Base-by-base conservation (phyloP, 1,140 invertebrate species). In the Drosophila miranda region DNA sequence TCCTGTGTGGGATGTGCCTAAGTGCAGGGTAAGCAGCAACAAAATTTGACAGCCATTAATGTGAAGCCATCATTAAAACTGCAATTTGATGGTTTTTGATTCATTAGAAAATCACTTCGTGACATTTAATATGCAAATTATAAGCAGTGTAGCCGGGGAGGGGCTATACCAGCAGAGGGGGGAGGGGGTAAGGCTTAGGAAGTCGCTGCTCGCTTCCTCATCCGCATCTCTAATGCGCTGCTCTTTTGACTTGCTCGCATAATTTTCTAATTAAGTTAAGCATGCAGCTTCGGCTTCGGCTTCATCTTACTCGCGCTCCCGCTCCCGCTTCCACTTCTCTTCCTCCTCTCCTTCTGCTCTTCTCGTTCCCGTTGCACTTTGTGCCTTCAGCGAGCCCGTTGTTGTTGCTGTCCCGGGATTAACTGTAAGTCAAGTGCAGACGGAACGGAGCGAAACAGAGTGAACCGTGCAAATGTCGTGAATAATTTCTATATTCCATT, bases 201-300 rank as follows among this genome's bases (percentile, higher is more conserved):
- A 9, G 30, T 30, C 8, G 59, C 58, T 46, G 53, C 53, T 52
- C 48, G 69, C 9, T 34, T 34, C 30, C 30, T 3, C 30, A 34
- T 73, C 62, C 48, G 75, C 75, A 72, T 84, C 61, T 78, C 80
- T 84, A 79, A 84, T 75, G 76, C 80, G 28, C 28, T 50, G 66
- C 66, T 84, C 82, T 83, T 83, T 83, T 61, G 82, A 83, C 71
- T 83, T 79, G 80, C 79, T 80, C 79, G 80, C 79, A 83, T 83
- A 83, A 83, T 83, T 83, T 83, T 83, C 80, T 83, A 84, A 83
- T 83, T 83, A 83, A 83, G 80, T 83, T 82, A 58, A 62, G 57
- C 45, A 5, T 73, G 56, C 49, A 71, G 55, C 44, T 73, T 62
- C 23, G 16, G 16, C 16, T 16, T 16, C 16, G 1, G 16, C 16